A percentile compares a stretch with the other conserved stretches of the same genome.
These are phyloP conservation scores for Pararge aegeria DNA, from an alignment of 1,140 invertebrate genomes.

Conservation along the genomic window DNA sequence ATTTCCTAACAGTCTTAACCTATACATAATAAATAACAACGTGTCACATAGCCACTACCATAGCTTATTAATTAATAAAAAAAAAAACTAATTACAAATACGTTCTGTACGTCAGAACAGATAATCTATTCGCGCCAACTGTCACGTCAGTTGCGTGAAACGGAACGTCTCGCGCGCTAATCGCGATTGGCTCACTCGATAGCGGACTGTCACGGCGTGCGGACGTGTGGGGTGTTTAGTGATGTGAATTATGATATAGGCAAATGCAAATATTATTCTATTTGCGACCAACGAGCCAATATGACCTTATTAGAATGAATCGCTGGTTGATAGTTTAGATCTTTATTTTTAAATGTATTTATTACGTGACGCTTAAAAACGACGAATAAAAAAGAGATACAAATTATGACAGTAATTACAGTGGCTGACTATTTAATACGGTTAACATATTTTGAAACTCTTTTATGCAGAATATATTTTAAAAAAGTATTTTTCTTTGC, in stretches of 20 bases:
- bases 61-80: slow-evolving; percentile 4
- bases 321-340: too few species aligned
- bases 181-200: slow-evolving; percentile 60
- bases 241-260: background rate
- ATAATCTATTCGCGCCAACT: slow-evolving; percentile 56
- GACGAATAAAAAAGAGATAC: too few species aligned
- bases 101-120: slow-evolving; percentile 40
- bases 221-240: slow-evolving; percentile 28
- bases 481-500: too few species aligned
- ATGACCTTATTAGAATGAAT: too few species aligned
- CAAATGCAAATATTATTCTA: too few species aligned
- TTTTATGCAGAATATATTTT: too few species aligned
- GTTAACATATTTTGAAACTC: too few species aligned
- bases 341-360: too few species aligned
- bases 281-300: too few species aligned
- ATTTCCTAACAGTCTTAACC: background rate
- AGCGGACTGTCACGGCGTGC: slow-evolving; percentile 41
- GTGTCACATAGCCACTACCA: background rate
- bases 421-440: too few species aligned
- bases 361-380: too few species aligned
- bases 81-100: slow-evolving; percentile 27
- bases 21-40: background rate
- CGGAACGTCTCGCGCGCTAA: slow-evolving; percentile 46
- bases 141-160: slow-evolving; percentile 65
- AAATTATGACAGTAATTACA: too few species aligned